Conservation (phyloP, 2,113 vertebrate genomes). For the Scatophagus argus region DNA sequence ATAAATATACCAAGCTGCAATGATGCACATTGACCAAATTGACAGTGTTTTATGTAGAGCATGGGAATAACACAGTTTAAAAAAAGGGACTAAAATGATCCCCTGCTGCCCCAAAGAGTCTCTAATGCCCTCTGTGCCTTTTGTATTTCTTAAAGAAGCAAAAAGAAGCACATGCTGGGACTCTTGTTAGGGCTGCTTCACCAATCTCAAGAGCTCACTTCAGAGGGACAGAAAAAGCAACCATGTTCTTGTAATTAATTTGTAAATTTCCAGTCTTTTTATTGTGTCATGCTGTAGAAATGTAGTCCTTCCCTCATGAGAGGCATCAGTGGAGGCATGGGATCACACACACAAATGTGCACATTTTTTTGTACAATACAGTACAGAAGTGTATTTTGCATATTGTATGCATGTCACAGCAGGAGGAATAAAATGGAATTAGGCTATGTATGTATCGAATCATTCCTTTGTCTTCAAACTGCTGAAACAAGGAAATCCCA, state of each 20-base stretch:
- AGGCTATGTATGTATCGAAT: constrained; percentile 46
- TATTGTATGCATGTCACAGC: constrained; percentile 45
- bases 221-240: constrained; percentile 53
- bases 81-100: constrained; percentile 37
- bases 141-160: constrained; percentile 53
- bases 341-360: constrained; percentile 34
- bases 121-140: constrained; percentile 22
- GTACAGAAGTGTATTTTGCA: constrained; percentile 36
- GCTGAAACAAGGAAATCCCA: constrained; percentile 70
- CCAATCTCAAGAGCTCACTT: constrained; percentile 64
- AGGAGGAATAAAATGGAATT: constrained; percentile 57
- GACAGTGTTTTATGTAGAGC: constrained; percentile 21
- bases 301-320: constrained; percentile 43
- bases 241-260: constrained; percentile 70
- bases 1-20: background rate
- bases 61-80: constrained; percentile 31
- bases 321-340: constrained; percentile 15
- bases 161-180: constrained; percentile 48
- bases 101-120: constrained; percentile 22
- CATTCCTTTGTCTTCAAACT: constrained; percentile 60
- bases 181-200: constrained; percentile 51
- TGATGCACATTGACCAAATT: constrained; percentile 15
- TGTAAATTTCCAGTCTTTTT: constrained; percentile 56
- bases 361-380: constrained; percentile 25
- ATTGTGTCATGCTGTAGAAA: constrained; percentile 39